Base-by-base conservation (phyloP, 2,888 invertebrate species). In the Cataglyphis rosenhaueri region DNA sequence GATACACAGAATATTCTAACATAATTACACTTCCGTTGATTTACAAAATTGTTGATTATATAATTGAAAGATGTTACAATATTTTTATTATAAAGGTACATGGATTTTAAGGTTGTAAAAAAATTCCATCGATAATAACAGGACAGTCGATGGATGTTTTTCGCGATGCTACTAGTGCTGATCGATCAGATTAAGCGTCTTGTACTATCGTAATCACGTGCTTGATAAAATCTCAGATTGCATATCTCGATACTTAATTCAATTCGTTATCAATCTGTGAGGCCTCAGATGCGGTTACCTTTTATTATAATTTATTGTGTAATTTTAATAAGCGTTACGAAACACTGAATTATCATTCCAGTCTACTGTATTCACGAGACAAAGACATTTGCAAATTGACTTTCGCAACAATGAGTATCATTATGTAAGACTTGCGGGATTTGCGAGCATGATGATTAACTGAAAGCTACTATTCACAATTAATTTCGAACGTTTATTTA, bases 351-450 rank as follows among this genome's bases (percentile, higher is more conserved):
- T 21, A 70, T 70, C 64, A 70, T 44, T 32, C 52, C 57, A 29
- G 64, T 85, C 21, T 65, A 41, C 75, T 84, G 48, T 48, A 68
- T 73, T 62, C 57, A 18, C 64, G 44, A 65, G 18, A 75, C 35
- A 48, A 44, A 62, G 0, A 18, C n/a, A 48, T 48, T 62, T 44
- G 18, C 21, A 62, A 68, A 68, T 38, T 73, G 29, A 55, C 35
- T 41, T 76, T 65, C 71, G 44, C 48, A 66, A 29, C 25, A 55
- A n/a, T 48, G 29, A 55, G 57, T 21, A 6, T 62, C 35, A 79
- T 84, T 84, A 79, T 41, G 73, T 73, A 85, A 85, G 84, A 5
- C 25, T 8, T 15, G 15, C 18, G n/a, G 18, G 35, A 74, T 74
- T 35, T 5, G 35, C 21, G 10, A 73, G 38, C 32, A 3, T 35